A percentile compares a stretch with the other conserved stretches of the same genome.
phyloP scores from a whole-genome alignment of 2,113 vertebrate species.

The Salvelinus fontinalis region DNA sequence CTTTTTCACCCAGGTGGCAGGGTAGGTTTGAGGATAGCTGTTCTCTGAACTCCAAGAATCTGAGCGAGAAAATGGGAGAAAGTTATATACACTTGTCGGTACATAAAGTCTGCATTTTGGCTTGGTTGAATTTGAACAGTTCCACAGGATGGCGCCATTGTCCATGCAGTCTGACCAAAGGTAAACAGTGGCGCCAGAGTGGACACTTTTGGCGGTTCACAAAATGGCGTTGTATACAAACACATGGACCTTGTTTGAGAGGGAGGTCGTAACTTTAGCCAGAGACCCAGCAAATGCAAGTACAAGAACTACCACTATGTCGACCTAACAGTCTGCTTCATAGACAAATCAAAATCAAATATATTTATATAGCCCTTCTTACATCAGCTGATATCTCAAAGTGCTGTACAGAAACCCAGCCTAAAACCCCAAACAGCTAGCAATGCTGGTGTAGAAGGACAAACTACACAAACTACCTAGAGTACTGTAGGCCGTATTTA shows the following conservation, averaged over 20 bases:
- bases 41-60: slow-evolving; percentile 71
- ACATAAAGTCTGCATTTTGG: too few relatives aligned
- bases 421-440: too few relatives aligned
- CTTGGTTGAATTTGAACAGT: not conserved
- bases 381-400: too few relatives aligned
- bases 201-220: too few relatives aligned
- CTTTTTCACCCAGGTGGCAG: slow-evolving; percentile 41
- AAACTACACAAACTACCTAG: too few relatives aligned
- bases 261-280: not conserved
- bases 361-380: too few relatives aligned
- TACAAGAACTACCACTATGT: not conserved
- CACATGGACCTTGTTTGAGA: not conserved
- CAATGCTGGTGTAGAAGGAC: too few relatives aligned
- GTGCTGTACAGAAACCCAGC: too few relatives aligned
- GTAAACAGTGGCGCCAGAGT: too few relatives aligned
- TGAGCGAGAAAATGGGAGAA: slow-evolving; percentile 1
- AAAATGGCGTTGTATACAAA: slow-evolving; percentile 15
- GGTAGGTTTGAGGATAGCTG: slow-evolving; percentile 48
- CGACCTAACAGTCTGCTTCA: not conserved
- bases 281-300: not conserved
- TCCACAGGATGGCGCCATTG: not conserved
- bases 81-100: too few relatives aligned
- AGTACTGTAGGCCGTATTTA: too few relatives aligned
- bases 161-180: not conserved
- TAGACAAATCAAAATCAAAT: too few relatives aligned